Evolutionary conservation across 2,888 invertebrate species (phyloP).

Genomic region (Ochlodes sylvanus): DNA sequence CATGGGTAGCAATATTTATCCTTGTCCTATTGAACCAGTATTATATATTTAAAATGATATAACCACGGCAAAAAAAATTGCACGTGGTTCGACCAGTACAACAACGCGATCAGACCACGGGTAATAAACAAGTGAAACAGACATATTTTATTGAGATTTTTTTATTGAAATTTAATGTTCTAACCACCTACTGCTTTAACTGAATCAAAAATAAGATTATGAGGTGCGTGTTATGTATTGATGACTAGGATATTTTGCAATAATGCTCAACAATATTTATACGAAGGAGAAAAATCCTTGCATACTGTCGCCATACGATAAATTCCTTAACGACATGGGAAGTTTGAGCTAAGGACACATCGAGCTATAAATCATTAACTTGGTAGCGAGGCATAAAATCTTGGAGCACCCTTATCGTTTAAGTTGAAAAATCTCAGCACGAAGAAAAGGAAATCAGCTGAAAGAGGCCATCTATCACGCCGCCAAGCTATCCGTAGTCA

Average conservation of each 20-base stretch:
- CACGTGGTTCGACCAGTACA: too few species aligned
- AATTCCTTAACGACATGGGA: constrained; percentile 23
- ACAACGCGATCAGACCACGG: too few species aligned
- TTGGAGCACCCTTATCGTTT: constrained; percentile 68
- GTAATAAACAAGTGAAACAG: too few species aligned
- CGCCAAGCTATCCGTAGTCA: constrained; percentile 58
- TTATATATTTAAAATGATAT: too few species aligned
- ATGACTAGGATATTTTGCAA: not conserved
- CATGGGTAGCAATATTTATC: too few species aligned
- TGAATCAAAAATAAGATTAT: too few species aligned
- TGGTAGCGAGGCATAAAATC: constrained; percentile 61
- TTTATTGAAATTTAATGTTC: too few species aligned
- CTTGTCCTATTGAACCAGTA: too few species aligned
- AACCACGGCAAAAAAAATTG: too few species aligned
- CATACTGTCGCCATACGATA: constrained; percentile 21
- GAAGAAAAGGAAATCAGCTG: constrained; percentile 69
- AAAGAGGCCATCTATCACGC: constrained; percentile 70
- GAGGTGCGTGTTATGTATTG: not conserved
- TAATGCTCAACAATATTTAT: not conserved
- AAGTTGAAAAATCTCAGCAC: constrained; percentile 75
- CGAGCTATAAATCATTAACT: constrained; percentile 67
- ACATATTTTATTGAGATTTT: too few species aligned
- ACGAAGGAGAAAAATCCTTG: not conserved
- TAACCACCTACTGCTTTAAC: too few species aligned
- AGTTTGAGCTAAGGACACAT: constrained; percentile 35